phyloP scores from a whole-genome alignment of 2,888 invertebrate genomes.

The Drosophila subquinaria region DNA sequence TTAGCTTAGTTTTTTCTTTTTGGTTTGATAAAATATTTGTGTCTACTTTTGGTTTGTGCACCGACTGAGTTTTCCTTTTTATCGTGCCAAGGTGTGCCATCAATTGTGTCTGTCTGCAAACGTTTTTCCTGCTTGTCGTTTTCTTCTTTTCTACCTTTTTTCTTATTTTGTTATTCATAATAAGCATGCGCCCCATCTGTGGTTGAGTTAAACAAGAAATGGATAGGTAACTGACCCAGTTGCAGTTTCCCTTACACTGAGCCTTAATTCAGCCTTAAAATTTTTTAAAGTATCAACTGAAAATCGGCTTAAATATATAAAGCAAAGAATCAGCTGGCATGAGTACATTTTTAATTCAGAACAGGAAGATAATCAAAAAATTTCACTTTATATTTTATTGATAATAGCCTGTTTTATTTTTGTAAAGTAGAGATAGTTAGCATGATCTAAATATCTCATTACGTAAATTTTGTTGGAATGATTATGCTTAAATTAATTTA shows the following conservation, averaged over 20 bases:
- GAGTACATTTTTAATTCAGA: too few species aligned
- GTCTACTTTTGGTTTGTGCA: conserved; percentile 65
- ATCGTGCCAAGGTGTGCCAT: conserved; percentile 82
- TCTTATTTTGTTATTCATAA: conserved; percentile 34
- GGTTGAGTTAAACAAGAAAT: conserved; percentile 39
- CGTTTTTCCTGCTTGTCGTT: conserved; percentile 55
- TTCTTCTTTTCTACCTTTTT: conserved; percentile 32
- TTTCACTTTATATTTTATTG: too few species aligned
- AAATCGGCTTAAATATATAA: not conserved
- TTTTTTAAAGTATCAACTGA: not conserved
- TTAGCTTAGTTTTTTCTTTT: conserved; percentile 29
- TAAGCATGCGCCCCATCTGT: conserved; percentile 44
- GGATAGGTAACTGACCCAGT: conserved; percentile 62
- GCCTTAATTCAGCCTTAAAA: conserved; percentile 22
- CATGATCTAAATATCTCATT: too few species aligned
- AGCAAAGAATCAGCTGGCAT: not conserved
- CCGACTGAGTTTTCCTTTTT: conserved; percentile 80
- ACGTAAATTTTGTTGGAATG: too few species aligned
- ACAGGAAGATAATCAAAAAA: too few species aligned
- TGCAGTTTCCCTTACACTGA: conserved; percentile 23
- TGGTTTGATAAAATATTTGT: conserved; percentile 72
- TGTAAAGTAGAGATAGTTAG: too few species aligned
- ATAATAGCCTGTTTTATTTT: too few species aligned
- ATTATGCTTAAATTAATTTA: too few species aligned
- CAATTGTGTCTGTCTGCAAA: conserved; percentile 66